Evolutionary conservation across 2,113 vertebrate genomes (phyloP).

Genomic region (Lepus timidus): DNA sequence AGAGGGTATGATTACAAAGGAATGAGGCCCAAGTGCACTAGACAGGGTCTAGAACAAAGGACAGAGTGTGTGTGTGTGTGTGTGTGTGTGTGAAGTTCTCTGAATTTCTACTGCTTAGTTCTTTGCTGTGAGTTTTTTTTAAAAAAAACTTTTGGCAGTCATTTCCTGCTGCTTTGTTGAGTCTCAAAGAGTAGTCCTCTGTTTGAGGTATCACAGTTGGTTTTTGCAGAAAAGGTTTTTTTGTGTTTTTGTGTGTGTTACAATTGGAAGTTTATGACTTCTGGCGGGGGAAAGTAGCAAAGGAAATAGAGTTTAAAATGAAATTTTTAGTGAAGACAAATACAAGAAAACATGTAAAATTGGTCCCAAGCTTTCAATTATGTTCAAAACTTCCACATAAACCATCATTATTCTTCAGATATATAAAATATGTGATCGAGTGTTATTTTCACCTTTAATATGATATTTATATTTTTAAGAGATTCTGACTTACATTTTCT

Average conservation of each 20-base stretch:
- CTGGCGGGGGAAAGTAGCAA: slow-evolving; percentile 67
- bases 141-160: slow-evolving; percentile 8
- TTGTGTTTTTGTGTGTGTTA: slow-evolving; percentile 35
- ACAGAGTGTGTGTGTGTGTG: too few relatives aligned
- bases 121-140: slow-evolving; percentile 43
- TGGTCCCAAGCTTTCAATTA: slow-evolving; percentile 61
- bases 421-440: not conserved
- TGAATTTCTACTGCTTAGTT: slow-evolving; percentile 67
- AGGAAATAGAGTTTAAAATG: slow-evolving; percentile 61
- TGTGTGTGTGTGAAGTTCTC: slow-evolving; percentile 21
- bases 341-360: slow-evolving; percentile 51
- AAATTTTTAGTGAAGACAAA: slow-evolving; percentile 60
- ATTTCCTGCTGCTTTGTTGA: slow-evolving; percentile 77
- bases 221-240: slow-evolving; percentile 69
- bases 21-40: too few relatives aligned
- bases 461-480: slow-evolving; percentile 54
- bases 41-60: too few relatives aligned
- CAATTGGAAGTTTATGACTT: slow-evolving; percentile 74
- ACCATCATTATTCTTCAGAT: slow-evolving; percentile 1
- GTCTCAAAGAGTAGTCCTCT: slow-evolving; percentile 76
- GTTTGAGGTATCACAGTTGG: slow-evolving; percentile 73
- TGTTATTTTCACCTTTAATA: slow-evolving; percentile 1
- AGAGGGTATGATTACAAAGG: too few relatives aligned
- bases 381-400: slow-evolving; percentile 38
- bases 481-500: slow-evolving; percentile 24